Evolutionary conservation across 2,113 vertebrate genomes (phyloP).

Genomic region (Heptranchias perlo): DNA sequence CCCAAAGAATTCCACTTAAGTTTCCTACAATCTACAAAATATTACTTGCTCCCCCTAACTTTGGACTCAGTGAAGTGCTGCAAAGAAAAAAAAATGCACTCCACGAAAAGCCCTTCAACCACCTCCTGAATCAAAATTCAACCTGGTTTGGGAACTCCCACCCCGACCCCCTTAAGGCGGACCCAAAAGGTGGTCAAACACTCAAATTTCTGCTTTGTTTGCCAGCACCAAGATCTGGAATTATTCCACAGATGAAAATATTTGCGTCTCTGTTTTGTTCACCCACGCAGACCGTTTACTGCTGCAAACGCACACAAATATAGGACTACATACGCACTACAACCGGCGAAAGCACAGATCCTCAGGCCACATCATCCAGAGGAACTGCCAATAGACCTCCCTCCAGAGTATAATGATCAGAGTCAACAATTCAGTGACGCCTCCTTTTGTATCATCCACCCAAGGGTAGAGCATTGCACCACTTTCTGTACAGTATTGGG

Average conservation of each 20-base stretch:
- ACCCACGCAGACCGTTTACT: not conserved
- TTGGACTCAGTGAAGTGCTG: no score
- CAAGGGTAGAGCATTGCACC: not conserved
- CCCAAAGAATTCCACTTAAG: not conserved
- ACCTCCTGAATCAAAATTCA: not conserved
- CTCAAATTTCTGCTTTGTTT: no score
- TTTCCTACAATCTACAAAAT: not conserved
- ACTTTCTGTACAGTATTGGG: not conserved
- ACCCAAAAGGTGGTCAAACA: not conserved
- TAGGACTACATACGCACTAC: not conserved
- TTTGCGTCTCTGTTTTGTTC: not conserved
- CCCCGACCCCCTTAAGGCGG: not conserved
- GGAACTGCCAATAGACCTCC: not conserved
- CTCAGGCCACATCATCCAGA: not conserved
- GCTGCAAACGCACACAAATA: not conserved
- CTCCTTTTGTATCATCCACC: not conserved
- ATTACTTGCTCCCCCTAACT: not conserved
- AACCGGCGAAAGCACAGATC: not conserved
- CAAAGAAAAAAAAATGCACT: not conserved
- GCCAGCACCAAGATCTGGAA: not conserved
- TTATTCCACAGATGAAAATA: not conserved
- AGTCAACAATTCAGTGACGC: not conserved
- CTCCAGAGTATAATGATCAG: not conserved
- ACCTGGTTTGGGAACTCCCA: not conserved
- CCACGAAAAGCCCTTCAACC: not conserved